Evolutionary conservation across 2,113 vertebrate genomes (phyloP), one percentile per base, ranked within the genome.

Genomic region (Thalassarche chlororhynchos): DNA sequence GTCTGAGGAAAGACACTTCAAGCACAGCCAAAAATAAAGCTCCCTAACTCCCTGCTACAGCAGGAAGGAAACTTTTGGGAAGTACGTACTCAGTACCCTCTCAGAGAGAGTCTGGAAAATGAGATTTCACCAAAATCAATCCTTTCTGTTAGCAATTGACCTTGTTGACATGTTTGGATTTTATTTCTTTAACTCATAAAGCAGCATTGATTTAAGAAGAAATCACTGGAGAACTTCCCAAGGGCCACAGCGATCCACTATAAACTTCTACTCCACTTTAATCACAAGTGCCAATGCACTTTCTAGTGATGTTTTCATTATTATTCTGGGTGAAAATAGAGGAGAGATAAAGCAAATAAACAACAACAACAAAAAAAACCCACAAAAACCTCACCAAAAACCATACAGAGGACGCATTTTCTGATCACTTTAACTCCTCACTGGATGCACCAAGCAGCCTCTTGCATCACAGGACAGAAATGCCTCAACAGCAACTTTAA

Each of bases 41-140:
- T 65, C 26, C 26, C 9, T 2, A 57, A 17, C 3, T 15, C 21
- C 32, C 26, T 1, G 0, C 4, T 32, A 14, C 2, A 0, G 5
- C 28, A 34, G 18, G 24, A 62, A 46, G 34, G 40, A 71, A 61
- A 36, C 24, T 69, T 77, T 24, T 17, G 32, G 68, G 32, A 25
- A 52, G 19, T 24, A 42, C 1, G 0, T 20, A 5, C 36, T 11
- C 23, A 13, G 47, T 6, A 60, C 29, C 19, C 8, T 36, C 44
- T 47, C 36, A 4, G 52, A 55, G 44, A 49, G 28, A 46, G 31
- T 12, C 7, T 29, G 29, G 77, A 87, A 72, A 96, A 54, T 0
- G 2, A 36, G 34, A 77, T 2, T 42, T 61, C 54, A 65, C 40
- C 64, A 34, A 66, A 66, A 62, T 34, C 1, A 0, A 57, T 26